Evolutionary conservation across 2,797 vertebrate species (phyloP).

Genomic region (Dermochelys coriacea): DNA sequence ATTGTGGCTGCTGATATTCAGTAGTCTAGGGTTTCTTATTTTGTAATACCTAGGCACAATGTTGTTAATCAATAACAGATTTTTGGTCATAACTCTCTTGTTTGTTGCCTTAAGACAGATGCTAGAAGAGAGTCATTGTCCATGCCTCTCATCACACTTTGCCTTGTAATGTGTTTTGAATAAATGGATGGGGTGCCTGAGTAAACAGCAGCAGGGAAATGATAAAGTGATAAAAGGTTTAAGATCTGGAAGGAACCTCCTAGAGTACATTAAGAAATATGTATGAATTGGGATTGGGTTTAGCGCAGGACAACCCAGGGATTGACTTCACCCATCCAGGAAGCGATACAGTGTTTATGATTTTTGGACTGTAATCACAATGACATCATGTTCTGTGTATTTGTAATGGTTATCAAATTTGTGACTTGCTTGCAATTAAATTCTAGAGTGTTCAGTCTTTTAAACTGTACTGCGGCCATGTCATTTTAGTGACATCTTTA

Average conservation of each 20-base stretch:
- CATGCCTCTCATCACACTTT: not conserved
- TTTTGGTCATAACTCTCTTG: not conserved
- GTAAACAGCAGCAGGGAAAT: not conserved
- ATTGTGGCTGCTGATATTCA: not conserved
- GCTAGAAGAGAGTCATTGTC: not conserved
- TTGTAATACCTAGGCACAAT: not conserved
- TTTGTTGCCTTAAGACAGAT: not conserved
- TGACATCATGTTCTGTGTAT: constrained; percentile 18
- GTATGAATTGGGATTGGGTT: not conserved
- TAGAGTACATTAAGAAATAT: not conserved
- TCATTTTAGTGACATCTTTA: constrained; percentile 70
- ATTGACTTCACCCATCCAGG: not conserved
- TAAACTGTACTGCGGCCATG: constrained; percentile 54
- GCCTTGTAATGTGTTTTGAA: not conserved
- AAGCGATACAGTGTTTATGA: not conserved
- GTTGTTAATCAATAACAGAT: not conserved
- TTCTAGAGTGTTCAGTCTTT: constrained; percentile 15
- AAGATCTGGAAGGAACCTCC: not conserved
- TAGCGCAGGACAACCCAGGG: not conserved
- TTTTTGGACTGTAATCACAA: not conserved
- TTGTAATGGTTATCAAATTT: constrained; percentile 30
- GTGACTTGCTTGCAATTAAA: not conserved
- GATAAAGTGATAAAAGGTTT: not conserved
- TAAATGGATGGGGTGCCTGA: not conserved
- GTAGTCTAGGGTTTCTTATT: not conserved